Conservation (phyloP, 2,797 vertebrate genomes). For the Galago senegalensis region DNA sequence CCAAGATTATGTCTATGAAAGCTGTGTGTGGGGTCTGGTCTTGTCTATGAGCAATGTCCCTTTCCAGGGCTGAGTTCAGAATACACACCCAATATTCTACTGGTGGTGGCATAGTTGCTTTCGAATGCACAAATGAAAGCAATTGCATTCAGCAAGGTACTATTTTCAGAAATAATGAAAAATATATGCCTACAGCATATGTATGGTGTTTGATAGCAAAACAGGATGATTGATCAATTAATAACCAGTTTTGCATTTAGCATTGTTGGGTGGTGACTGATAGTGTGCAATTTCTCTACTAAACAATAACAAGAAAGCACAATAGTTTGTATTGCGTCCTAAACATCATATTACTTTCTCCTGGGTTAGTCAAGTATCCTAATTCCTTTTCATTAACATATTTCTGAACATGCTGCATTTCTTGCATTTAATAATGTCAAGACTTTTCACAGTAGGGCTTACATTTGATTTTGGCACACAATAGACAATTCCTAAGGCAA, state of each 20-base stretch:
- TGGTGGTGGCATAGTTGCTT: background rate
- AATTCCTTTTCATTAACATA: slow-evolving; percentile 33
- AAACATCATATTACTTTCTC: background rate
- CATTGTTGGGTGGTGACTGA: background rate
- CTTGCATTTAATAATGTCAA: slow-evolving; percentile 84
- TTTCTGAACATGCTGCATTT: slow-evolving; percentile 70
- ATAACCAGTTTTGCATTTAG: background rate
- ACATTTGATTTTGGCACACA: slow-evolving; percentile 84
- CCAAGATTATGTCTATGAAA: background rate
- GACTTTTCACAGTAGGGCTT: slow-evolving; percentile 85
- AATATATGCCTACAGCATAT: background rate
- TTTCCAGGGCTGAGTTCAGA: background rate
- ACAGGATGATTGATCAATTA: background rate
- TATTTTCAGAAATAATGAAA: background rate
- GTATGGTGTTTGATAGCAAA: background rate
- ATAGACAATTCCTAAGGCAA: slow-evolving; percentile 86
- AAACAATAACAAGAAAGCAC: background rate
- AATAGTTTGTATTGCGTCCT: background rate
- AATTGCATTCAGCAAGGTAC: background rate
- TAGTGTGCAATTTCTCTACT: background rate
- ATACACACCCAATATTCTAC: rapidly evolving
- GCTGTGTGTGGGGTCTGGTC: background rate
- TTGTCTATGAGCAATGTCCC: background rate
- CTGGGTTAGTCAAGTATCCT: slow-evolving; percentile 12
- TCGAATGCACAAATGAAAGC: background rate